Evolutionary conservation across 2,113 vertebrate genomes (phyloP), one percentile per base, ranked within the genome.

Genomic region (Sinocyclocheilus rhinocerous): DNA sequence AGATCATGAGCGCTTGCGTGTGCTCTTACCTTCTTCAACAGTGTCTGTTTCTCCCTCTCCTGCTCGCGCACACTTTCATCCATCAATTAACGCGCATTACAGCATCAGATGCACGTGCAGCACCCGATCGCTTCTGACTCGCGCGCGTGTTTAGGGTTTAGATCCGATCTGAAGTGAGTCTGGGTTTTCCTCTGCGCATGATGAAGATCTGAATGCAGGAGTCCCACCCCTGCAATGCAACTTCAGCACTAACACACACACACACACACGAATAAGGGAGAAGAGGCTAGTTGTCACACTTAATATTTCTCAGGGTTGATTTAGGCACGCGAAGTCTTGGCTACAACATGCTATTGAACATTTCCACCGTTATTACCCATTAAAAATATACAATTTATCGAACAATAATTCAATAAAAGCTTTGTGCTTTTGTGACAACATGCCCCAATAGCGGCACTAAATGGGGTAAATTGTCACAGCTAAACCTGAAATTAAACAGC

Each of bases 141-240:
- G 42, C 42, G 42, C 42, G 42, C 42, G 59, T 3, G 59, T 48
- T 81, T 42, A 45, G 39, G 20, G 59, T 48, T 81, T 42, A 45
- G 39, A 29, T 67, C 61, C 29, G 39, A 81, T 81, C 61, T 67
- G 15, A 81, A 67, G 61, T 48, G 36, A 48, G 79, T 76, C n/a
- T 81, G 59, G 42, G 79, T 50, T 29, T 81, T 81, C 61, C 79
- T 65, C 24, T 81, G 79, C 90, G 72, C 20, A 67, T 81, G 57
- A 81, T 29, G 79, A 67, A 81, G 61, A 81, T 88, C 90, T 79
- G 91, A 92, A 92, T 92, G 94, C 93, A 93, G 90, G 89, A 94
- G 93, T 93, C 94, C 94, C 94, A 84, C 95, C 94, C 93, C 94
- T 94, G 92, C 92, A 93, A 92, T 86, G 93, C 90, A 93, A 93